Conservation (phyloP, 1,140 invertebrate species). For the Vollenhovia emeryi region DNA sequence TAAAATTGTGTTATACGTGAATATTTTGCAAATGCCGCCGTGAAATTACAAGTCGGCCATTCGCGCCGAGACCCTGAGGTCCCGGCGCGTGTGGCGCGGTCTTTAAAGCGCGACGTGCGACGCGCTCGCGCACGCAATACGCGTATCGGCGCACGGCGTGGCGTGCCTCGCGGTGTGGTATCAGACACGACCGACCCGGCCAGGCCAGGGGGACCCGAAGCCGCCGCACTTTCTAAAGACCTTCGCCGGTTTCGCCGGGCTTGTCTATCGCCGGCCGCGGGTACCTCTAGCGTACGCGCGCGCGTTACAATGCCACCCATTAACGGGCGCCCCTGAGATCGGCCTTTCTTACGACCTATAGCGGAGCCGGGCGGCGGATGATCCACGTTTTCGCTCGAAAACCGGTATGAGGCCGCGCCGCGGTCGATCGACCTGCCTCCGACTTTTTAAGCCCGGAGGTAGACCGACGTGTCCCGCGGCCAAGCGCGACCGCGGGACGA, state of each 20-base stretch:
- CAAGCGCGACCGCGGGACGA: neutral
- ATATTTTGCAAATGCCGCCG: no score
- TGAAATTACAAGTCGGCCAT: no score
- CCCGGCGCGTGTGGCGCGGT: neutral
- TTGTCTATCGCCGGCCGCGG: conserved; percentile 63
- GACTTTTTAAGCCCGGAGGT: conserved; percentile 5
- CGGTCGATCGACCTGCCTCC: conserved; percentile 8
- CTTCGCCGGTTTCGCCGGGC: conserved; percentile 78
- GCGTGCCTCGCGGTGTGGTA: conserved; percentile 75
- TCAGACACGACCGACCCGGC: conserved; percentile 75
- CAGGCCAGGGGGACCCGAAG: conserved; percentile 74
- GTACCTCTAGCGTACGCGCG: neutral
- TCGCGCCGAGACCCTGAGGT: no score
- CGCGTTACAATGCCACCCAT: conserved; percentile 26
- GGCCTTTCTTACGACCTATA: conserved; percentile 29
- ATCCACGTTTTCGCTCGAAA: conserved; percentile 48
- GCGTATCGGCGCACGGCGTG: conserved; percentile 60
- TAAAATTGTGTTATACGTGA: no score
- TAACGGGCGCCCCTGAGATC: conserved; percentile 39
- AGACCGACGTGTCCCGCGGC: neutral
- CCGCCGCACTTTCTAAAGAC: conserved; percentile 83
- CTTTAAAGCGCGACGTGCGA: neutral
- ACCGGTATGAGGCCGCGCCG: conserved; percentile 22
- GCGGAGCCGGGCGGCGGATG: neutral
- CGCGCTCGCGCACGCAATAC: neutral